Evolutionary conservation across 2,113 vertebrate genomes (phyloP).

Genomic region (Plecotus auritus): DNA sequence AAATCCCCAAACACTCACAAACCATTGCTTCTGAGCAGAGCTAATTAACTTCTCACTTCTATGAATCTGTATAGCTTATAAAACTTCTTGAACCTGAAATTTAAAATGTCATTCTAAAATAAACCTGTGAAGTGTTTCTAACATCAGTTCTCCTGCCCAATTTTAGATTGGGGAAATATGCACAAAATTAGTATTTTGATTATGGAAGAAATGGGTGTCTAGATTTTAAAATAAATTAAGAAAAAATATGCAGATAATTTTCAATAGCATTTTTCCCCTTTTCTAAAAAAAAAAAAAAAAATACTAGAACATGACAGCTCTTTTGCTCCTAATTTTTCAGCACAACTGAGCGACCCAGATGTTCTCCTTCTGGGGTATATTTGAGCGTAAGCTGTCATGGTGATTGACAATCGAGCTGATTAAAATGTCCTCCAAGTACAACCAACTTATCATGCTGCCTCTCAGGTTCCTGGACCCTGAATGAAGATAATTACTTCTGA

Average conservation of each 20-base stretch:
- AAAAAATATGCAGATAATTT: not conserved
- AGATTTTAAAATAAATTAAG: conserved; percentile 14
- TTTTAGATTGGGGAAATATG: not conserved
- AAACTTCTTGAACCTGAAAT: not conserved
- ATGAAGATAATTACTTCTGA: not conserved
- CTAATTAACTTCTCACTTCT: not conserved
- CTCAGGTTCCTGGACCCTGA: not conserved
- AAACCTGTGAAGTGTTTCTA: not conserved
- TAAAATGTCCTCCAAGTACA: not conserved
- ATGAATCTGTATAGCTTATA: not conserved
- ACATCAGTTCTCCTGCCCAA: not conserved
- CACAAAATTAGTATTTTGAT: not conserved
- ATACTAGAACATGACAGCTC: not conserved
- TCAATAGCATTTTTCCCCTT: not conserved
- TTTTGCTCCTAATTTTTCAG: conserved; percentile 21
- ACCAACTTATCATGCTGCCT: not conserved
- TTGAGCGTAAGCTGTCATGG: not conserved
- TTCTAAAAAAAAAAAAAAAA: not conserved
- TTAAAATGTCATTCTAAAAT: not conserved
- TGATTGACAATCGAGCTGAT: not conserved
- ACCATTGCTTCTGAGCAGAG: not conserved
- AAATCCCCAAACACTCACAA: not conserved
- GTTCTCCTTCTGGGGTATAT: not conserved
- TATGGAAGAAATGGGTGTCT: not conserved
- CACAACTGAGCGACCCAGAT: not conserved